Evolutionary conservation across 2,888 invertebrate species (phyloP).

Genomic region (Eutolmus rufibarbis): DNA sequence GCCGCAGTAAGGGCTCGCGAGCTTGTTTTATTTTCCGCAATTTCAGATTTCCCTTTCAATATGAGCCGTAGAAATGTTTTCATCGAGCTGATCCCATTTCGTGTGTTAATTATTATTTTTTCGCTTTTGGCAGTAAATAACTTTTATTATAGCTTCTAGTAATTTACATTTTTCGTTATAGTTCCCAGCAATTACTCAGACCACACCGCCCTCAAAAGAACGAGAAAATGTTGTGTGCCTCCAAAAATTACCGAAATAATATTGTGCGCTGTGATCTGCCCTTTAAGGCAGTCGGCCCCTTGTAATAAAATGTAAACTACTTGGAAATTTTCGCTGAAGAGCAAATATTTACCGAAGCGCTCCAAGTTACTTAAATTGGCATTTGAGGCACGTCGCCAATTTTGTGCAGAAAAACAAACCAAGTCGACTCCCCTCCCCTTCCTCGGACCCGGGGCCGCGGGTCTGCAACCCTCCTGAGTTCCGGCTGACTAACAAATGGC

Average conservation of each 20-base stretch:
- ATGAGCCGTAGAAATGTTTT: conserved; percentile 21
- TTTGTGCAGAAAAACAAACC: conserved; percentile 6
- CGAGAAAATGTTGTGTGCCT: not conserved
- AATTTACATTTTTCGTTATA: conserved; percentile 23
- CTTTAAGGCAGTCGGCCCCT: not conserved
- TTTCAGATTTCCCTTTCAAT: conserved; percentile 36
- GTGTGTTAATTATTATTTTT: conserved; percentile 36
- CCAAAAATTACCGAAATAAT: not conserved
- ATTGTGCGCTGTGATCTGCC: not conserved
- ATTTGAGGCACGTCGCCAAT: conserved; percentile 16
- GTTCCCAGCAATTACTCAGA: not conserved
- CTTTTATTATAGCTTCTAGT: not conserved
- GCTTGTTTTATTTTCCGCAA: conserved; percentile 30
- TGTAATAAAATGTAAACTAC: conserved; percentile 26
- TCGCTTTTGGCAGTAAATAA: conserved; percentile 35
- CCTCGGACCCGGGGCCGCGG: not conserved
- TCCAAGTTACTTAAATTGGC: conserved; percentile 15
- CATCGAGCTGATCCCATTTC: conserved; percentile 33
- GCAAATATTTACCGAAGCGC: conserved; percentile 3
- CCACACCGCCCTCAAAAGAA: not conserved
- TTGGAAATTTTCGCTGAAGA: not conserved
- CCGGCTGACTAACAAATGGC: conserved; percentile 9
- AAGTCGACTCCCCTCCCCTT: not conserved
- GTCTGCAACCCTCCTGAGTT: not conserved
- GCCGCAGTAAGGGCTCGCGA: conserved; percentile 21